Base-by-base conservation (phyloP, 2,888 invertebrate genomes). In the Sipha maydis region DNA sequence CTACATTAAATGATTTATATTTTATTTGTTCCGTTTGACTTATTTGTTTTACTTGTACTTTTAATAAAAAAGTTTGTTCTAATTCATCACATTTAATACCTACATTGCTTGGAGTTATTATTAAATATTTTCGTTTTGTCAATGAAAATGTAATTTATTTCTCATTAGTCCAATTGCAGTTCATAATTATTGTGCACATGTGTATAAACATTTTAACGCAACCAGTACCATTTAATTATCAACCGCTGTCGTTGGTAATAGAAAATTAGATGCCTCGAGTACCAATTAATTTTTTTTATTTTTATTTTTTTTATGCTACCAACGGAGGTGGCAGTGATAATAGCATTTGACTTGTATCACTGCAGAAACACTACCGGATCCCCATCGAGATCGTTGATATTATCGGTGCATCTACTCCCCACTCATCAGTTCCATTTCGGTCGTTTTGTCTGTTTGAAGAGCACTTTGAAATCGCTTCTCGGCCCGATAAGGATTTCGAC, bases 311-410 rank as follows among this genome's bases (percentile, higher is more conserved):
- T 21, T 3, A 5, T 25, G 21, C 25, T 25, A 61, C 61, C 67
- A 67, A 67, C 67, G 21, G 34, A n/a, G 76, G 75, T 61, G n/a
- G 38, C 61, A n/a, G 28, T 21, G 21, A 28, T 41, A 76, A 84
- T 84, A 76, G 84, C 38, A 76, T 76, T 84, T 84, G 84, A 84
- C 84, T 84, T 14, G 14, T 21, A 61, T 61, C 3, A 5, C 61
- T 76, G 34, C 34, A 34, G 56, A 84, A 84, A 76, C 61, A 61
- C 84, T 61, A 5, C 41, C n/a, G 28, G 75, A 11, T 34, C 28
- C 84, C 75, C 84, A 76, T 84, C 75, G 61, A 84, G 28, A 61
- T 84, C 75, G n/a, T 56, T 34, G 83, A 84, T 84, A 28, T 84
- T 84, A 84, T 84, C 84, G 61, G 38, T 7, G 41, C 28, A 7